Percentiles rank a stretch among this genome's conserved stretches.
phyloP scores from a whole-genome alignment of 2,113 vertebrate genomes.

The Smithornis capensis region DNA sequence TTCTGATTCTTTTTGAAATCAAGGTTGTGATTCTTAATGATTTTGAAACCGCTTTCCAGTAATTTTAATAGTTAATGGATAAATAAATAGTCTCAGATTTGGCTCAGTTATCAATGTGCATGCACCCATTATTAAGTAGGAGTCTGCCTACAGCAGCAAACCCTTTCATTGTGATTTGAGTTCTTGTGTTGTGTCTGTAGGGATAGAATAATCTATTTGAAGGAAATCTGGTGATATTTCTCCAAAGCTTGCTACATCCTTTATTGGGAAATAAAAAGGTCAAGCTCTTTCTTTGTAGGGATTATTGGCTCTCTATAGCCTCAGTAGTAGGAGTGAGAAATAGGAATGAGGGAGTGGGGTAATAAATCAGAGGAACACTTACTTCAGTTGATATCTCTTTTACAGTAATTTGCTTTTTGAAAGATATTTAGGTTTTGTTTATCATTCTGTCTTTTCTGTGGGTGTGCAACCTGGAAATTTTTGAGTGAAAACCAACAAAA shows the following conservation, averaged over 20 bases:
- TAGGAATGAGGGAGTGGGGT: constrained; percentile 2
- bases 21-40: constrained; percentile 13
- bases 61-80: neutral
- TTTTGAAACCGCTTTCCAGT: constrained; percentile 2
- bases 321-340: neutral
- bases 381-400: neutral
- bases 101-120: neutral
- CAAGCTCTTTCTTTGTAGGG: neutral
- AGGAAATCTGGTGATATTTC: neutral
- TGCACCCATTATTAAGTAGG: neutral
- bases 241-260: neutral
- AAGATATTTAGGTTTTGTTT: neutral
- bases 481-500: neutral
- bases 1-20: constrained; percentile 1
- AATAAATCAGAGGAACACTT: neutral
- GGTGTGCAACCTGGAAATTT: neutral
- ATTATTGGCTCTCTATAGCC: neutral
- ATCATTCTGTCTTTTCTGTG: neutral
- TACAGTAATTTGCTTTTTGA: neutral
- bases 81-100: neutral
- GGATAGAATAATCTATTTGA: neutral
- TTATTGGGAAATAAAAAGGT: constrained; percentile 6
- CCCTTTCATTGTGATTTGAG: neutral
- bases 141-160: neutral
- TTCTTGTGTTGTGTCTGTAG: neutral